Evolutionary conservation across 2,888 invertebrate genomes (phyloP).

Genomic region (Endomychus coccineus): DNA sequence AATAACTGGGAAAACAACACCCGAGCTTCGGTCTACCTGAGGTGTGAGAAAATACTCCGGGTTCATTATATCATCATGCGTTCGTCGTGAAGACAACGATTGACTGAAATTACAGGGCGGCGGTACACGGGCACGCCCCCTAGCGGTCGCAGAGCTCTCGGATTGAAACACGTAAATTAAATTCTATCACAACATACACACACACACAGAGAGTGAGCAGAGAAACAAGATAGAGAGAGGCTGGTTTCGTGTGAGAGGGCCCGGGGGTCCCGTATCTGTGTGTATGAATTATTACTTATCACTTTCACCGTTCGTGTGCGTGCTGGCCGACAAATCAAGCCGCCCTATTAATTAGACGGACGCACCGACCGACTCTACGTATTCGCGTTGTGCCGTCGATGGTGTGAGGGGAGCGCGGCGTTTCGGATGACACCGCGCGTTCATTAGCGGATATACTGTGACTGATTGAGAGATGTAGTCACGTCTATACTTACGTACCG

Average conservation of each 20-base stretch:
- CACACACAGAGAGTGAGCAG: no score
- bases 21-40: conserved; percentile 36
- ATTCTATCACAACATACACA: conserved; percentile 40
- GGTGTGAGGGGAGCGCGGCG: no score
- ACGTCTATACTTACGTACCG: no score
- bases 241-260: conserved; percentile 21
- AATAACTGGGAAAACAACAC: conserved; percentile 45
- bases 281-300: conserved; percentile 38
- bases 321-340: conserved; percentile 24
- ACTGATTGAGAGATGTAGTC: no score
- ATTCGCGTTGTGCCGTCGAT: no score
- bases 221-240: conserved; percentile 24
- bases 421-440: no score
- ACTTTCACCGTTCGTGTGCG: conserved; percentile 35
- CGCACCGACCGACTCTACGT: no score
- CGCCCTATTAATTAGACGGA: conserved; percentile 20
- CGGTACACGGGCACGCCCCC: conserved; percentile 32
- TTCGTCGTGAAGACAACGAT: conserved; percentile 46
- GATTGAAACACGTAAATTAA: conserved; percentile 44
- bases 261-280: conserved; percentile 20
- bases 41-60: conserved; percentile 45
- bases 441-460: no score
- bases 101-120: conserved; percentile 47
- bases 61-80: conserved; percentile 48
- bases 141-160: conserved; percentile 25